Evolutionary conservation across 2,888 invertebrate genomes (phyloP), one percentile per base, ranked within the genome.

Genomic region (Volucella bombylans): DNA sequence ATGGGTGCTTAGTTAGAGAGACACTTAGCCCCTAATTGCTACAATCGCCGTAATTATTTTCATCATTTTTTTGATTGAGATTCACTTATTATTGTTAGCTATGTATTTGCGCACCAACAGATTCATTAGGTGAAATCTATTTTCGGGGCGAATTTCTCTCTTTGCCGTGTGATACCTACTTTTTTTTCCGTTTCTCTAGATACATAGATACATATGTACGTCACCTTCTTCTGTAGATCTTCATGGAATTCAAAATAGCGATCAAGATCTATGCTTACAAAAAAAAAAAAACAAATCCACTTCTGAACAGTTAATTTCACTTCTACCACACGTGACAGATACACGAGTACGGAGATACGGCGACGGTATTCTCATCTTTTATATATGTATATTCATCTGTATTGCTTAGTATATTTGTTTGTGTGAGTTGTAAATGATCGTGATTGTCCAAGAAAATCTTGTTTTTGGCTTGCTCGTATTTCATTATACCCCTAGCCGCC

Each of bases 401-500:
- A n/a, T 65, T 11, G 38, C 64, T 47, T 50, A n/a, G 15, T 23
- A 23, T 64, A 43, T 64, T 12, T 79, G 52, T 78, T 57, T 62
- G 39, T 59, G 65, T 72, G 31, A 31, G 31, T 31, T 31, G 49
- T 65, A 57, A 39, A 65, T 49, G 81, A 77, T 81, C 76, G 76
- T 62, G 76, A 76, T 74, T 77, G 81, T 81, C 80, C 76, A 85
- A 23, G 85, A 62, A 74, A 83, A 83, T 80, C 83, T 83, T 39
- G 83, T 83, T 79, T 64, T 69, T 55, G 54, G 12, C 6, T 54
- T 49, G 8, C 11, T n/a, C 15, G 14, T 59, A 38, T 59, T 39
- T 47, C 39, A 14, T 47, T 64, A 31, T 76, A 59, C 45, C 55
- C 52, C 61, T 61, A 50, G n/a, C 38, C 31, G n/a, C 15, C 38